These are phyloP conservation scores for Paralvinella palmiformis DNA, from an alignment of 1,140 invertebrate genomes.

Conservation along the genomic window DNA sequence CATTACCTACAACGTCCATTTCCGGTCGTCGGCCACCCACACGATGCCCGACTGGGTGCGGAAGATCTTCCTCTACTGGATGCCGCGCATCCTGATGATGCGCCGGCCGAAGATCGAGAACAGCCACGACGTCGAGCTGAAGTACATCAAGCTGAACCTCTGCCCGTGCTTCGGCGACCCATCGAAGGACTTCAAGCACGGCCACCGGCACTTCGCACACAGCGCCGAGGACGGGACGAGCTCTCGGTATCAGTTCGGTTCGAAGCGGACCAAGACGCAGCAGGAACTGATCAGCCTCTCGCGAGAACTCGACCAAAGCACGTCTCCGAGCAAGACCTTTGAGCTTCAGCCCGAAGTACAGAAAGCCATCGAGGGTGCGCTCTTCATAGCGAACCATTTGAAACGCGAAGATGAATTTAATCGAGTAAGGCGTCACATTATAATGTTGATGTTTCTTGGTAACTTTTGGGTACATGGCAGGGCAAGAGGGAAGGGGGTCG, in stretches of 20 bases:
- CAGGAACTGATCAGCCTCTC: slow-evolving; percentile 17
- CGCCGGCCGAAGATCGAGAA: slow-evolving; percentile 22
- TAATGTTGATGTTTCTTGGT: neutral
- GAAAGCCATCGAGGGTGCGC: slow-evolving; percentile 79
- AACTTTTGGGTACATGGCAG: no score
- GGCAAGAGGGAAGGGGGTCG: no score
- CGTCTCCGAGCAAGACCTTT: neutral
- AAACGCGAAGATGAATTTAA: slow-evolving; percentile 77
- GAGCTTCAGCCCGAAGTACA: slow-evolving; percentile 70
- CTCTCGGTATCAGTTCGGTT: neutral
- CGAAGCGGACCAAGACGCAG: neutral
- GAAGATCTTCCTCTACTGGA: slow-evolving; percentile 20
- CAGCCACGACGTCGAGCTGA: slow-evolving; percentile 21
- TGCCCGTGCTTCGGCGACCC: slow-evolving; percentile 13
- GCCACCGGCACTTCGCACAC: neutral
- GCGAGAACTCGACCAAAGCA: slow-evolving; percentile 16
- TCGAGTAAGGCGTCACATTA: slow-evolving; percentile 17
- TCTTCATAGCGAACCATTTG: slow-evolving; percentile 92
- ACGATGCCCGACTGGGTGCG: slow-evolving; percentile 68
- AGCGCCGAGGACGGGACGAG: neutral
- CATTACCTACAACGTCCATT: slow-evolving; percentile 95
- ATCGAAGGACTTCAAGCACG: neutral
- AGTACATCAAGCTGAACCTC: slow-evolving; percentile 16
- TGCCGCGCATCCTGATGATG: slow-evolving; percentile 20
- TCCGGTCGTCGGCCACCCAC: slow-evolving; percentile 92